Base-by-base conservation (phyloP, 37 sponge, comb jelly and placozoan genomes). In the Chondrosia reniformis region DNA sequence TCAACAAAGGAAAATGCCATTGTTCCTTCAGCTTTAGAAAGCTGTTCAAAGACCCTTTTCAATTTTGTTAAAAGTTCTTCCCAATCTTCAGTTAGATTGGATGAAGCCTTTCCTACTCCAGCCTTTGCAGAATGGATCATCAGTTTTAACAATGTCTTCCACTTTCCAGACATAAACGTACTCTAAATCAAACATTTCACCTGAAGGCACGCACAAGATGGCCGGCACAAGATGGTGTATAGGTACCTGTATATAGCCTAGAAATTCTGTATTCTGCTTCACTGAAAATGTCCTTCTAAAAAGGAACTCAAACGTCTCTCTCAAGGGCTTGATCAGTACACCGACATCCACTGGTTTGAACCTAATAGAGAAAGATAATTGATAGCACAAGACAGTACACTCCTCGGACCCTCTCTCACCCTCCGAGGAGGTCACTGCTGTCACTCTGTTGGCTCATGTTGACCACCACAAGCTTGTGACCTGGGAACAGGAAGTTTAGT, bases 391-490 rank as follows among this genome's bases (percentile, higher is more conserved):
- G n/a, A n/a, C n/a, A n/a, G n/a, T n/a, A n/a, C n/a, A n/a, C n/a
- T n/a, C n/a, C n/a, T n/a, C n/a, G n/a, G n/a, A n/a, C 28, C n/a
- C 7, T 6, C 61, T 63, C 88, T 71, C 62, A 95, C 95, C 99
- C 99, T 78, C 99, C 99, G 24, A 98, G 65, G 4, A 98, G 86
- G 75, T 98, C 99, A 63, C 83, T 67, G 38, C 89, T 87, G 59
- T 95, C 99, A 62, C 87, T 95, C 76, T 98, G 99, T 77, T 95
- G 91, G 38, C 93, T 93, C 89, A 98, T 83, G 83, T 98, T 98
- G 10, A 98, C 57, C 25, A 89, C 96, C 71, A 89, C 85, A 46
- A 98, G 82, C 31, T 86, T 87, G 61, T 92, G 80, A 8, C 93
- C 96, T 92, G 52, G 9, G 4, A 40, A 24, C 4, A 75, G 0